phyloP scores from a whole-genome alignment of 2,797 vertebrate species.

The Borostomias antarcticus region DNA sequence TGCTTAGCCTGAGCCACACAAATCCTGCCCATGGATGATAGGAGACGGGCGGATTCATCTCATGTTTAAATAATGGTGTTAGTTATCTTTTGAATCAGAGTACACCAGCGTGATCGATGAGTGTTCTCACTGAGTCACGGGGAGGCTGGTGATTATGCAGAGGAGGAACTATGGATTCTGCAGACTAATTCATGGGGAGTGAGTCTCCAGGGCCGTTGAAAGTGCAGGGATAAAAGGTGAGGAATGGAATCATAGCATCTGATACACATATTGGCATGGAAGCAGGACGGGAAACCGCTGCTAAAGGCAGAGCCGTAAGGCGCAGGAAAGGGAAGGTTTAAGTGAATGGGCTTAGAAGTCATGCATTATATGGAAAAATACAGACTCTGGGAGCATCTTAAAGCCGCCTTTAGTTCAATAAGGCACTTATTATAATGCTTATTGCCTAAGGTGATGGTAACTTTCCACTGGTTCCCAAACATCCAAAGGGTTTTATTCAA shows the following conservation, averaged over 20 bases:
- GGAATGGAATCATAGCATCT: conserved; percentile 27
- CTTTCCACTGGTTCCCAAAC: background rate
- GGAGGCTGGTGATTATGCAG: background rate
- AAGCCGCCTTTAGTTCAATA: conserved; percentile 19
- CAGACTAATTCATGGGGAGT: conserved; percentile 44
- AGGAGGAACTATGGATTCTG: conserved; percentile 40
- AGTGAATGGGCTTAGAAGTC: conserved; percentile 41
- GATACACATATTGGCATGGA: conserved; percentile 37
- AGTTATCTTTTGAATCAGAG: conserved; percentile 64
- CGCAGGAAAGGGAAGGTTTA: conserved; percentile 12
- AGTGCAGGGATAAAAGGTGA: conserved; percentile 31
- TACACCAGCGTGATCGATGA: conserved; percentile 55
- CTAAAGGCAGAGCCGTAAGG: conserved; percentile 9
- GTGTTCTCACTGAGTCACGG: conserved; percentile 34
- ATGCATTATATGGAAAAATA: conserved; percentile 37
- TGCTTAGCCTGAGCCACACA: conserved; percentile 47
- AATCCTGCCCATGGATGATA: conserved; percentile 42
- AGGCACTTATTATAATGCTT: conserved; percentile 27
- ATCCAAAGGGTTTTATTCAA: background rate
- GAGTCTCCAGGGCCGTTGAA: conserved; percentile 39
- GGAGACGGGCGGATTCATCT: conserved; percentile 11
- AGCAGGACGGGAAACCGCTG: conserved; percentile 14
- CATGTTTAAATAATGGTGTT: conserved; percentile 66
- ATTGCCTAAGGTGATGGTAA: conserved; percentile 13
- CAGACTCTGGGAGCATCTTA: conserved; percentile 24